Conservation (phyloP, 2,113 vertebrate species). For the Campylomormyrus tamandua region DNA sequence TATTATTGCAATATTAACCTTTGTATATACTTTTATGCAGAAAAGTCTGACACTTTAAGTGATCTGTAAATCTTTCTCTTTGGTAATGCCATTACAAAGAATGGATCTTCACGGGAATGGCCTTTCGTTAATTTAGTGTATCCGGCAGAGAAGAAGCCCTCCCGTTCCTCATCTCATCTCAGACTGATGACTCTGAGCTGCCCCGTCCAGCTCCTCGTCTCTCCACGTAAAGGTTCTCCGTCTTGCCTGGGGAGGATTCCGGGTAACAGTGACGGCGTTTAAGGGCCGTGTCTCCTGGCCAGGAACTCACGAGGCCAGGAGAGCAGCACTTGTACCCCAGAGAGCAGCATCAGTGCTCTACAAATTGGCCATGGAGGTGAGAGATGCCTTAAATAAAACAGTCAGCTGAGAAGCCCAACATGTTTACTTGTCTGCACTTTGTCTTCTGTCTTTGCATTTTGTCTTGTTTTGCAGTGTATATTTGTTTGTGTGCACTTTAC, state of each 20-base stretch:
- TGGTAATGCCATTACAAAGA: constrained; percentile 67
- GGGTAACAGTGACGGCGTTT: not conserved
- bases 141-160: constrained; percentile 54
- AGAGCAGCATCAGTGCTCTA: not conserved
- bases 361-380: not conserved
- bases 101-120: constrained; percentile 67
- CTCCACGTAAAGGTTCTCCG: constrained; percentile 38
- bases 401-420: not conserved
- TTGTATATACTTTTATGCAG: constrained; percentile 80
- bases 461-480: not conserved
- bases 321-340: not conserved
- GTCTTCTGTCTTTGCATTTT: not conserved
- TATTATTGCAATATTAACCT: constrained; percentile 81
- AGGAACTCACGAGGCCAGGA: not conserved
- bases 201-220: constrained; percentile 47
- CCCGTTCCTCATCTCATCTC: constrained; percentile 19
- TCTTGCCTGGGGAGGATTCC: not conserved
- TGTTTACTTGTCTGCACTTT: not conserved
- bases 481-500: not conserved
- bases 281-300: too few species aligned
- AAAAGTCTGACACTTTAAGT: constrained; percentile 71
- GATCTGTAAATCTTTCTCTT: constrained; percentile 75
- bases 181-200: constrained; percentile 58
- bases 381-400: not conserved
- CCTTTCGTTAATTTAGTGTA: constrained; percentile 69